These are phyloP conservation scores for Thaumatotibia leucotreta DNA, from an alignment of 1,140 invertebrate species.

Conservation along the genomic window DNA sequence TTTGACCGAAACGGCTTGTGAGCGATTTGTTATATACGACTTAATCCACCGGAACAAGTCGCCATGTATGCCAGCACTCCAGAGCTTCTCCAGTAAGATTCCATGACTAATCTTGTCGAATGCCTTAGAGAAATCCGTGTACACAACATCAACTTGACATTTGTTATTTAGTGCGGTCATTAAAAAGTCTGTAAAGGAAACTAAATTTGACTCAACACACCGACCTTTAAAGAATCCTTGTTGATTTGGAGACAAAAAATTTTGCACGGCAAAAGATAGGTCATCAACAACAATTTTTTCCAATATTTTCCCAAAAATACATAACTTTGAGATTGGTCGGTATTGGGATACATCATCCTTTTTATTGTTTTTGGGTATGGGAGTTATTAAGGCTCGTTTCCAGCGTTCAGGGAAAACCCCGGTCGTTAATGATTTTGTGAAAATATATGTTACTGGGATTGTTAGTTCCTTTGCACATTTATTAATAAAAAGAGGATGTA, in stretches of 20 bases:
- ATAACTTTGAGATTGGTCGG: constrained; percentile 37
- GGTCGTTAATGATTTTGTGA: constrained; percentile 12
- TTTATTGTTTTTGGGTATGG: constrained; percentile 17
- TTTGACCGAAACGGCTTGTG: constrained; percentile 22
- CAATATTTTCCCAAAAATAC: constrained; percentile 34
- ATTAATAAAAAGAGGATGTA: background rate
- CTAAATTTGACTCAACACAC: too few species aligned
- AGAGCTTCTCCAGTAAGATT: constrained; percentile 21
- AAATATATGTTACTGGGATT: background rate
- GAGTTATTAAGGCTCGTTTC: constrained; percentile 24
- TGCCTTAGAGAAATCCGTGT: constrained; percentile 44
- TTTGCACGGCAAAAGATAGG: constrained; percentile 17
- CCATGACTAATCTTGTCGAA: constrained; percentile 40
- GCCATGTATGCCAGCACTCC: constrained; percentile 23
- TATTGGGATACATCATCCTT: constrained; percentile 26
- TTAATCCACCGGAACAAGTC: constrained; percentile 25
- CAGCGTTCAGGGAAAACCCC: constrained; percentile 16
- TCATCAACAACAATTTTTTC: constrained; percentile 26
- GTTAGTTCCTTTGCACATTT: background rate
- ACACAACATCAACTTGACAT: constrained; percentile 36
- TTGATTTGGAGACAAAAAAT: too few species aligned
- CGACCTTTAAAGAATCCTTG: too few species aligned
- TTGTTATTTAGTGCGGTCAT: constrained; percentile 22
- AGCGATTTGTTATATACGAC: constrained; percentile 23
- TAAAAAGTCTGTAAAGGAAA: constrained; percentile 26